These are phyloP conservation scores for Halcyon chelicuti DNA, from an alignment of 2,797 vertebrate genomes.

Conservation along the genomic window DNA sequence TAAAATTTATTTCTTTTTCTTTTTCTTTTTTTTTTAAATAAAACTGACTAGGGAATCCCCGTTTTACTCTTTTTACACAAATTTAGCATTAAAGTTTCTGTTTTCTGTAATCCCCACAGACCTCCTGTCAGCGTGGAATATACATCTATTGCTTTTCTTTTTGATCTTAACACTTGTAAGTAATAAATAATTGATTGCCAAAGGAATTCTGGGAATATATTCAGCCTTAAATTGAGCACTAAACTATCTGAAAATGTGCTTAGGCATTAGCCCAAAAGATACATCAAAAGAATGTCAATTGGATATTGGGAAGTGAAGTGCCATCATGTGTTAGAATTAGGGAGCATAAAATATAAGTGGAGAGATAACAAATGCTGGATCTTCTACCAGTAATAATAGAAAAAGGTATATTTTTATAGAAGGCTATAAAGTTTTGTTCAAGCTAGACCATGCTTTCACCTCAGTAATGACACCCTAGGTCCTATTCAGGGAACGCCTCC, in stretches of 20 bases:
- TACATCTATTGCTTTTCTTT: constrained; percentile 66
- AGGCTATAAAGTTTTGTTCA: constrained; percentile 11
- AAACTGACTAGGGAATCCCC: constrained; percentile 14
- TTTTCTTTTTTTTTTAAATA: too few species aligned
- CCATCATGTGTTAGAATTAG: constrained; percentile 51
- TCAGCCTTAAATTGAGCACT: constrained; percentile 73
- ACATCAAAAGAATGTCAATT: constrained; percentile 70
- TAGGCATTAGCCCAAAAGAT: constrained; percentile 72
- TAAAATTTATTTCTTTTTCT: background rate
- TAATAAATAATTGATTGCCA: constrained; percentile 81
- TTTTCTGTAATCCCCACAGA: constrained; percentile 49
- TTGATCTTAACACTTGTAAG: constrained; percentile 78
- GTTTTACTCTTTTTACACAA: constrained; percentile 63
- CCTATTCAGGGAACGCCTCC: background rate
- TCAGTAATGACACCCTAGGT: background rate
- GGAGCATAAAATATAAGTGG: constrained; percentile 19
- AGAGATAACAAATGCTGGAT: constrained; percentile 31
- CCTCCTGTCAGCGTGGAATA: constrained; percentile 67
- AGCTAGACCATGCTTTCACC: background rate
- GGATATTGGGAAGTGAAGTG: constrained; percentile 58
- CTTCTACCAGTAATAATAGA: background rate
- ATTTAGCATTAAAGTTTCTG: constrained; percentile 66
- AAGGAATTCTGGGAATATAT: constrained; percentile 77
- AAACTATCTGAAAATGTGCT: constrained; percentile 78
- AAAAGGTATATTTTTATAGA: background rate